phyloP scores from a whole-genome alignment of 1,140 invertebrate species.

The Pogonognathellus flavescens region DNA sequence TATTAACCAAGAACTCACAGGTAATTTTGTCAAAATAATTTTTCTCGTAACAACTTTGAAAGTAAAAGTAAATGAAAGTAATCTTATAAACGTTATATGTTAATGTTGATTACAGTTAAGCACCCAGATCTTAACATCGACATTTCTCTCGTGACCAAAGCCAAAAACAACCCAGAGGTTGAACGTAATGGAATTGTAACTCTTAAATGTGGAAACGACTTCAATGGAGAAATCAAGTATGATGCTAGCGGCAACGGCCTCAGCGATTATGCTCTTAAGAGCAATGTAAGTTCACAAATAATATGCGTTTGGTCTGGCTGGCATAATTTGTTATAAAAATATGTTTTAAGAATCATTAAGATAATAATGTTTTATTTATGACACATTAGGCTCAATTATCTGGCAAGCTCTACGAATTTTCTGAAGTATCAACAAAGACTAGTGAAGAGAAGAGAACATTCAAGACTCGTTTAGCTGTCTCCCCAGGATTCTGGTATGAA shows the following conservation, averaged over 20 bases:
- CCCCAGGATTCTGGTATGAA: constrained; percentile 55
- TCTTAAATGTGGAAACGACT: background rate
- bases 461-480: constrained; percentile 32
- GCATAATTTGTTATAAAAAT: background rate
- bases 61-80: background rate
- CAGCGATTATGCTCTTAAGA: constrained; percentile 47
- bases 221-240: constrained; percentile 50
- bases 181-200: constrained; percentile 29
- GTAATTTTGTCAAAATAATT: constrained; percentile 7
- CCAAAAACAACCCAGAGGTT: constrained; percentile 42
- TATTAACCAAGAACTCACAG: constrained; percentile 47
- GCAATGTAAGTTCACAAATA: constrained; percentile 43
- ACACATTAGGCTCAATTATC: constrained; percentile 45
- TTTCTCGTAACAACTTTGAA: background rate
- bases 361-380: constrained; percentile 22
- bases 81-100: background rate
- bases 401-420: constrained; percentile 56
- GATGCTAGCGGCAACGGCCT: constrained; percentile 6
- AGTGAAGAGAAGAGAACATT: constrained; percentile 53
- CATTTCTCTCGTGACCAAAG: constrained; percentile 52
- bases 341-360: background rate
- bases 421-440: constrained; percentile 53
- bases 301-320: background rate
- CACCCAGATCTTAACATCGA: constrained; percentile 57
- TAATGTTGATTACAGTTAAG: constrained; percentile 55